Base-by-base conservation (phyloP, 2,797 vertebrate genomes). In the Nannoperca australis region DNA sequence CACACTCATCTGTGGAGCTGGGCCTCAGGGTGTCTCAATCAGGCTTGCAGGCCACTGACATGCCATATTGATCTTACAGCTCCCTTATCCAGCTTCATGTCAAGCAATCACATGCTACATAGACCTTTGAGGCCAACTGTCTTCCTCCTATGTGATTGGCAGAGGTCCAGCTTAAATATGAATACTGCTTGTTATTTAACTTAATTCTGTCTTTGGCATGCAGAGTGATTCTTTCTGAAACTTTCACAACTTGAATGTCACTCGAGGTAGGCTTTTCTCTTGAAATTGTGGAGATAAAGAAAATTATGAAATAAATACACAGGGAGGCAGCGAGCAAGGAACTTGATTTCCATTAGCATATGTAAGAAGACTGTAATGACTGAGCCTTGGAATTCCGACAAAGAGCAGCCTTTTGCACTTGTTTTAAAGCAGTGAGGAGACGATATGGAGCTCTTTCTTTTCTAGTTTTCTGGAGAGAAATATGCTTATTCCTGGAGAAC, bases 401-500 rank as follows among this genome's bases (percentile, higher is more conserved):
- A 50, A 73, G 68, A 87, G 63, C 62, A 61, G 60, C 81, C 78
- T 72, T 69, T 84, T 67, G 65, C 72, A 76, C 42, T 68, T 77
- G 73, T 73, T 75, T 78, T 64, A 49, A 44, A 73, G 34, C 64
- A 64, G 34, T 60, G 20, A 44, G 56, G 53, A 74, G 47, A 66
- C 32, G 20, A 40, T 45, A 54, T 73, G 20, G 45, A 32, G 42
- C n/a, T 53, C 58, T 12, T 59, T 70, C 10, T 47, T 70, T 45
- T 72, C 70, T 81, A 78, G 42, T 81, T 85, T 80, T 74, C 54
- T 59, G 14, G 15, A 51, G 55, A 80, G 47, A 68, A 83, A 85
- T 85, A 69, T 80, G 76, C 70, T 69, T 61, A 58, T 60, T 78
- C 59, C 81, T 70, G 22, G 83, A 93, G 65, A 95, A 94, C 79